Conservation (phyloP, 2,113 vertebrate species). For the Shinisaurus crocodilurus region DNA sequence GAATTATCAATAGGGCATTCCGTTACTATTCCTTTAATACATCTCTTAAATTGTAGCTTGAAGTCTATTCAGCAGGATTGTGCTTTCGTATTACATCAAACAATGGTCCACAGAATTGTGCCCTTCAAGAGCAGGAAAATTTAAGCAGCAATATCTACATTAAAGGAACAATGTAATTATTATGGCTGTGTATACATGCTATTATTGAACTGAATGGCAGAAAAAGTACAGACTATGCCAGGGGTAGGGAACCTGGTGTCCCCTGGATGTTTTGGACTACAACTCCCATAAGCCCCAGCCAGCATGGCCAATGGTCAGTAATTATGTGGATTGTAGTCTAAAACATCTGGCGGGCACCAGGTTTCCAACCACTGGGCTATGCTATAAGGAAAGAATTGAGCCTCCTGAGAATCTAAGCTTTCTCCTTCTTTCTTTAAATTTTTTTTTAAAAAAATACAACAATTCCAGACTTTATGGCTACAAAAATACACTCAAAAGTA, state of each 20-base stretch:
- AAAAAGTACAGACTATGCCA: background rate
- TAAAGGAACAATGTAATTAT: slow-evolving; percentile 21
- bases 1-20: background rate
- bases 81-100: slow-evolving; percentile 34
- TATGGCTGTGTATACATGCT: background rate
- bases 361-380: too few species aligned
- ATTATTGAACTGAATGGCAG: background rate
- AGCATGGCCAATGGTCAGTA: too few species aligned
- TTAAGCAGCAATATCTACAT: slow-evolving; percentile 12
- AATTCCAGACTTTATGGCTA: background rate
- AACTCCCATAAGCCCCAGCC: too few species aligned
- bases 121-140: slow-evolving; percentile 18
- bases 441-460: too few species aligned
- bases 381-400: background rate
- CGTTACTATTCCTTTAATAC: background rate
- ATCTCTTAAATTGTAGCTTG: slow-evolving; percentile 11
- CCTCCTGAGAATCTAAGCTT: background rate
- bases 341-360: too few species aligned
- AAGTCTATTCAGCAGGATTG: slow-evolving; percentile 19
- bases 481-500: background rate
- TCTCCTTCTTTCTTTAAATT: background rate
- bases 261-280: too few species aligned
- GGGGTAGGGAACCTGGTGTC: too few species aligned
- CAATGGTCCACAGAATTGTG: slow-evolving; percentile 15
- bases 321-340: too few species aligned